phyloP scores from a whole-genome alignment of 1,140 invertebrate genomes.

The Yoshiicerus persimilis region DNA sequence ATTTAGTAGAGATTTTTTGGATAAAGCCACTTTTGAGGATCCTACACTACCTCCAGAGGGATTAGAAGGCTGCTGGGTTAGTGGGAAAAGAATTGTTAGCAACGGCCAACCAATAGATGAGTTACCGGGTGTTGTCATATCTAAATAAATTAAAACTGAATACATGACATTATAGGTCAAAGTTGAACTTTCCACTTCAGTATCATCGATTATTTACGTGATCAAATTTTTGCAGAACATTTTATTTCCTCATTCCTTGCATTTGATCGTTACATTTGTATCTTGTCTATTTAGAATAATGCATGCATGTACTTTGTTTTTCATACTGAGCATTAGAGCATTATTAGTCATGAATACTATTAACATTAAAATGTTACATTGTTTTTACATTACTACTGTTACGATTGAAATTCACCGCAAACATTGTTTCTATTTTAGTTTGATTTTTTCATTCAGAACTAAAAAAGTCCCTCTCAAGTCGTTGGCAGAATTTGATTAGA shows the following conservation, averaged over 20 bases:
- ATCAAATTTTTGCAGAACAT: background rate
- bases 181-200: too few species aligned
- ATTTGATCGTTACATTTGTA: background rate
- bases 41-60: constrained; percentile 26
- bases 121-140: constrained; percentile 50
- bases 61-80: constrained; percentile 38
- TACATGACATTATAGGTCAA: too few species aligned
- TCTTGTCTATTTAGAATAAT: background rate
- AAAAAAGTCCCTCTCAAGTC: background rate
- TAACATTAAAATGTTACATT: too few species aligned
- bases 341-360: too few species aligned
- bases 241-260: background rate
- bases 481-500: constrained; percentile 64
- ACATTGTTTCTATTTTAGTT: background rate
- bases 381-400: background rate
- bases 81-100: constrained; percentile 31
- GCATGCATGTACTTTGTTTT: background rate
- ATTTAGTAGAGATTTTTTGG: constrained; percentile 31
- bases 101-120: background rate
- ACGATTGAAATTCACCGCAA: background rate
- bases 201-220: background rate
- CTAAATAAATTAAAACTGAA: background rate
- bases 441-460: background rate
- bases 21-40: constrained; percentile 38
- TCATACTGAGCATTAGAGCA: too few species aligned